Percentiles rank a stretch among this genome's conserved stretches.
Conservation (phyloP, 2,888 invertebrate genomes). For the Platycheirus albimanus region DNA sequence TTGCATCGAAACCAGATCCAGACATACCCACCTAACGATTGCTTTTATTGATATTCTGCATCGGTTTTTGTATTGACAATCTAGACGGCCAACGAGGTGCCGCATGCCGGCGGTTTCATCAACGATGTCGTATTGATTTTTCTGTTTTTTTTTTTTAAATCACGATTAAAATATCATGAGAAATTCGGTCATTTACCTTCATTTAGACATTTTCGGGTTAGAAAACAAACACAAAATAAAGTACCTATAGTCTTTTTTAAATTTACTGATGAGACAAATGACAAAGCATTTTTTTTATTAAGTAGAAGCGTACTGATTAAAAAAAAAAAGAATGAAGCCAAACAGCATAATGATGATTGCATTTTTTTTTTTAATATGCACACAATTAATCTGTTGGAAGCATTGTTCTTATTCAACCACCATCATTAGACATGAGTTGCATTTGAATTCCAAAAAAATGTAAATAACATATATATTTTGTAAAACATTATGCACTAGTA, state of each 20-base stretch:
- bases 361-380: slow-evolving; percentile 33
- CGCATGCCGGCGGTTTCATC: too few species aligned
- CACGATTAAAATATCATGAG: slow-evolving; percentile 37
- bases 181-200: slow-evolving; percentile 57
- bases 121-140: slow-evolving; percentile 13
- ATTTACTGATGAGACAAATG: too few species aligned
- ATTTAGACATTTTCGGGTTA: too few species aligned
- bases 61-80: not conserved
- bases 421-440: slow-evolving; percentile 37
- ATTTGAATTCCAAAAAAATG: slow-evolving; percentile 6
- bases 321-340: slow-evolving; percentile 12
- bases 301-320: slow-evolving; percentile 13
- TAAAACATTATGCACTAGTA: not conserved
- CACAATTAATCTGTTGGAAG: slow-evolving; percentile 54
- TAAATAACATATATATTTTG: slow-evolving; percentile 1
- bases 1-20: not conserved
- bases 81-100: too few species aligned
- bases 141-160: slow-evolving; percentile 36
- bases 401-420: slow-evolving; percentile 40
- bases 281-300: too few species aligned
- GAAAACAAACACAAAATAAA: too few species aligned
- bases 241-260: too few species aligned
- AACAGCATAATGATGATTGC: slow-evolving; percentile 25
- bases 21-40: not conserved
- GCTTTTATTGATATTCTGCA: not conserved